phyloP scores from a whole-genome alignment of 2,113 vertebrate genomes.

The Rhea americana region DNA sequence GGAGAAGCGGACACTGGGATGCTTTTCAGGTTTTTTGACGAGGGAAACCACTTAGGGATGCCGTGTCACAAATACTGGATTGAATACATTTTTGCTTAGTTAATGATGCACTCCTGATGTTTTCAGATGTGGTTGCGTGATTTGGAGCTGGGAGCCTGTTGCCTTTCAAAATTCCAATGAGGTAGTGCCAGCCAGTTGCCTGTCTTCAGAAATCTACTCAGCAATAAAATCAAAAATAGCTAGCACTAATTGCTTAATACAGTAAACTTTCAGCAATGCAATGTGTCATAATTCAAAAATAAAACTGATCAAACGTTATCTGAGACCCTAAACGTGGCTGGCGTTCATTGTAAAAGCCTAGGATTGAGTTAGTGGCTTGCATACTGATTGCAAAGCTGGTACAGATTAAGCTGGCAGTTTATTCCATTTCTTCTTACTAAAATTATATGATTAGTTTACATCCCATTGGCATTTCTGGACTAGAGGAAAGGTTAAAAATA shows the following conservation, averaged over 20 bases:
- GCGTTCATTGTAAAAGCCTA: neutral
- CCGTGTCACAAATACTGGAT: neutral
- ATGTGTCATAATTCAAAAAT: neutral
- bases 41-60: neutral
- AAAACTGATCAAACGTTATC: neutral
- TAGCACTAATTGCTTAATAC: neutral
- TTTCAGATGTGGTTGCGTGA: neutral
- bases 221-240: neutral
- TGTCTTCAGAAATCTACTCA: neutral
- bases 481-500: neutral
- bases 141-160: neutral
- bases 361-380: neutral
- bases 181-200: neutral
- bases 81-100: neutral
- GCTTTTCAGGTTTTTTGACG: neutral
- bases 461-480: neutral
- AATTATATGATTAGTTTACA: neutral
- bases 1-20: rapidly evolving
- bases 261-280: neutral
- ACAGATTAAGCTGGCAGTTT: neutral
- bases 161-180: neutral
- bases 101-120: neutral
- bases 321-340: neutral
- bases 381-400: neutral
- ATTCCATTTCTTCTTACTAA: neutral